Evolutionary conservation across 2,113 vertebrate genomes (phyloP).

Genomic region (Poeciliopsis retropinna): DNA sequence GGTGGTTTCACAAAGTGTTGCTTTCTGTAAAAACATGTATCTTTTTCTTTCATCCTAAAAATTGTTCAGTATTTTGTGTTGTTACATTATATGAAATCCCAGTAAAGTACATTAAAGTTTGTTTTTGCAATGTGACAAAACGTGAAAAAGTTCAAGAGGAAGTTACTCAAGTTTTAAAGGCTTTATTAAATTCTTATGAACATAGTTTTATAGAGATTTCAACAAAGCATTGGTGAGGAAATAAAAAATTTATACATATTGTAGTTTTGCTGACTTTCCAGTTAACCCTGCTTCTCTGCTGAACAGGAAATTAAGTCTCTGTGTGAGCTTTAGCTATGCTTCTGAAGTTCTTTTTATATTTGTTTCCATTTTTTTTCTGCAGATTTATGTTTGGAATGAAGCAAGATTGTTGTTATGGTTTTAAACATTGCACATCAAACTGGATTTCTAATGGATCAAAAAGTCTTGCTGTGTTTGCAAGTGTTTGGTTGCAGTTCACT

Average conservation of each 20-base stretch:
- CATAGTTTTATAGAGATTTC: background rate
- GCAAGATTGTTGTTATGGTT: background rate
- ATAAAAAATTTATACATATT: conserved; percentile 20
- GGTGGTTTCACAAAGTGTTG: no score
- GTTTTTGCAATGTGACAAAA: background rate
- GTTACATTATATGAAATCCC: background rate
- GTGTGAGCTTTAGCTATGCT: background rate
- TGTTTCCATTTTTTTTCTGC: conserved; percentile 2
- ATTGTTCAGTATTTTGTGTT: background rate
- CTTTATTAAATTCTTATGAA: background rate
- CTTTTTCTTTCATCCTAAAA: background rate
- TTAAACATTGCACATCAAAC: background rate
- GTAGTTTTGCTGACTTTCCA: conserved; percentile 12
- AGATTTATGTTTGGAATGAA: background rate
- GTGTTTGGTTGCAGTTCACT: background rate
- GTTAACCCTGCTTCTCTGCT: conserved; percentile 24
- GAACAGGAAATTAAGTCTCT: conserved; percentile 33
- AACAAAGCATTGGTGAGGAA: conserved; percentile 10
- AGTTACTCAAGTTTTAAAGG: no score
- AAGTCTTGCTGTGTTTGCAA: background rate
- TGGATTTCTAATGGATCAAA: conserved; percentile 7
- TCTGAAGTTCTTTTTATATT: conserved; percentile 12
- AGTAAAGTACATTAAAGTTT: no score
- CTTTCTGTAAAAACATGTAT: no score
- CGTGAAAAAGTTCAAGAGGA: background rate